Conservation (phyloP, 2,113 vertebrate genomes). For the Alouatta palliata region DNA sequence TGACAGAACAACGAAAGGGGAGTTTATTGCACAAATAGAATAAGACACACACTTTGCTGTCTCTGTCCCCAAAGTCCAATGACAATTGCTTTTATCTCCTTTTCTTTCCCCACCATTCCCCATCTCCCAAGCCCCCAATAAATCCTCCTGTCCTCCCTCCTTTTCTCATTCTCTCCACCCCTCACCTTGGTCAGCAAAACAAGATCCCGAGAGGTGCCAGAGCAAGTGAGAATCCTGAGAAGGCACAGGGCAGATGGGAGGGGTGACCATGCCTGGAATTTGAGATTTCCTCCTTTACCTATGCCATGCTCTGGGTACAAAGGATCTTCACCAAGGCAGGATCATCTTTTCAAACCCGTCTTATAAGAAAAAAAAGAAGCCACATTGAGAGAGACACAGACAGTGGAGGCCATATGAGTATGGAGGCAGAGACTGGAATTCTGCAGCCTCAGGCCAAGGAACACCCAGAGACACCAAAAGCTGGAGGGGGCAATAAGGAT, state of each 20-base stretch:
- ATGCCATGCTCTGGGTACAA: background rate
- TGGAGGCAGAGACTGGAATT: background rate
- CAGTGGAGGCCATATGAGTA: accelerated
- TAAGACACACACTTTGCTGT: background rate
- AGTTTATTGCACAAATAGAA: background rate
- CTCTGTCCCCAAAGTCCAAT: background rate
- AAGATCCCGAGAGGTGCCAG: too few relatives aligned
- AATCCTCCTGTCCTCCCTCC: background rate
- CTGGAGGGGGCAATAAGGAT: background rate
- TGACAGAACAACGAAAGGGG: background rate
- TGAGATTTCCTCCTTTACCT: background rate
- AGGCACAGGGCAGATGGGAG: too few relatives aligned
- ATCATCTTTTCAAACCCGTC: background rate
- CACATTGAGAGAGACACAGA: background rate
- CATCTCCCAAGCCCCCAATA: too few relatives aligned
- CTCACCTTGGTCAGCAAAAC: background rate
- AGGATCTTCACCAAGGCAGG: background rate
- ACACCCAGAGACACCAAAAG: background rate
- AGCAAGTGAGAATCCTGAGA: background rate
- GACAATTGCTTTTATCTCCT: background rate
- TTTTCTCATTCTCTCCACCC: background rate
- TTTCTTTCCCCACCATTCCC: too few relatives aligned
- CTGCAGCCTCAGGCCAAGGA: background rate
- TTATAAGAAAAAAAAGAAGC: background rate
- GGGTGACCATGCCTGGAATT: too few relatives aligned